phyloP scores from a whole-genome alignment of 1,140 invertebrate genomes.

The Eumeta japonica region DNA sequence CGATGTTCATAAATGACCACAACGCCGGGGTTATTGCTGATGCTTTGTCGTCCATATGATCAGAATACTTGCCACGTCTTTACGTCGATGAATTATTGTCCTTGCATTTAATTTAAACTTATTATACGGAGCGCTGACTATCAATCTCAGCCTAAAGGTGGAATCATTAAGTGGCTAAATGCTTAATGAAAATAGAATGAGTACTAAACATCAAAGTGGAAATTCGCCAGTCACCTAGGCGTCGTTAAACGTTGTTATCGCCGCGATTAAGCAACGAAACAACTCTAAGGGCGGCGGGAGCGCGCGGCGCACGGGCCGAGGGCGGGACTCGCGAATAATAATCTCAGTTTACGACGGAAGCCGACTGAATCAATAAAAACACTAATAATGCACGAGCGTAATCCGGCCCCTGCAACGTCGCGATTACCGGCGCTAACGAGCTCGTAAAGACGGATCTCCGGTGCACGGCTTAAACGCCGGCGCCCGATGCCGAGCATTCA shows the following conservation, averaged over 20 bases:
- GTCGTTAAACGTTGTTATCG: conserved; percentile 56
- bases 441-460: conserved; percentile 50
- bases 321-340: conserved; percentile 47
- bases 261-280: conserved; percentile 55
- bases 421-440: conserved; percentile 53
- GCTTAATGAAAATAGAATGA: conserved; percentile 57
- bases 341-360: conserved; percentile 54
- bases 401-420: conserved; percentile 48
- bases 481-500: conserved; percentile 38
- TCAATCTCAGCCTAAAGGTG: conserved; percentile 45
- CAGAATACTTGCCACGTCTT: too few relatives aligned
- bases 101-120: too few relatives aligned
- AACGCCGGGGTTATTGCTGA: too few relatives aligned
- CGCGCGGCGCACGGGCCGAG: conserved; percentile 1
- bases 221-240: conserved; percentile 55
- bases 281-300: conserved; percentile 24
- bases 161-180: conserved; percentile 55
- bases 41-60: too few relatives aligned
- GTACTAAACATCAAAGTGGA: conserved; percentile 54
- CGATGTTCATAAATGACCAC: too few relatives aligned
- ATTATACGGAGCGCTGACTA: conserved; percentile 38
- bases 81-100: too few relatives aligned
- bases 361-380: conserved; percentile 58
- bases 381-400: conserved; percentile 56
- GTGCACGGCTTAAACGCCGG: conserved; percentile 40